Base-by-base conservation (phyloP, 2,888 invertebrate genomes). In the Caradrina clavipalpis region DNA sequence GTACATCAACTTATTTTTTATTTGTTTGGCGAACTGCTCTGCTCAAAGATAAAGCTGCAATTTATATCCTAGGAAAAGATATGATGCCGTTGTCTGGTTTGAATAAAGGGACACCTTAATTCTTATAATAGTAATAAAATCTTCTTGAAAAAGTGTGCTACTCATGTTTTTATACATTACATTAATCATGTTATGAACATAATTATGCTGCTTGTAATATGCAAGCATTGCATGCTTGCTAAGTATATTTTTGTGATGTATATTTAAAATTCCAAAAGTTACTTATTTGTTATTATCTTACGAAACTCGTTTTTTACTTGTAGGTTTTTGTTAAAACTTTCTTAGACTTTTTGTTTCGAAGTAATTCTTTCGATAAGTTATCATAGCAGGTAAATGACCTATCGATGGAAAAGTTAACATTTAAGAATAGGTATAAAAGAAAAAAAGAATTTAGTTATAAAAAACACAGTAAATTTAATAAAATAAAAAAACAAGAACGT, bases 381-480 rank as follows among this genome's bases (percentile, higher is more conserved):
- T 53, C 19, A 51, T 39, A 59, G 47, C 21, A 22, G 45, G 58
- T 62, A 39, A 55, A 26, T 59, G 47, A 58, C 35, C 45, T 65
- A 10, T 45, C n/a, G 15, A 11, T 26, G 3, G 26, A 4, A 51
- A 17, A 31, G 22, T 1, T 42, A 26, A n/a, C 15, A 35, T 35
- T 39, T 22, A 11, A 11, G 42, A 42, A 4, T 45, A 45, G 45
- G 45, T 45, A 15, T 2, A 17, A 11, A 26, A 26, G 53, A 13
- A 57, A 65, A 66, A 31, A 0, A 2, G 0, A 15, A 67, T 56
- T 42, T 17, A 49, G 21, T 55, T 56, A 63, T 19, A 2, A 45
- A 17, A 21, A 56, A 71, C 22, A 62, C 31, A 62, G 26, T 26
- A 3, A 55, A 59, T 85, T 82, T 82, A 82, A 85, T 80, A 85